These are phyloP conservation scores for Crotalus helleri DNA, from an alignment of 2,113 vertebrate species.

Conservation along the genomic window DNA sequence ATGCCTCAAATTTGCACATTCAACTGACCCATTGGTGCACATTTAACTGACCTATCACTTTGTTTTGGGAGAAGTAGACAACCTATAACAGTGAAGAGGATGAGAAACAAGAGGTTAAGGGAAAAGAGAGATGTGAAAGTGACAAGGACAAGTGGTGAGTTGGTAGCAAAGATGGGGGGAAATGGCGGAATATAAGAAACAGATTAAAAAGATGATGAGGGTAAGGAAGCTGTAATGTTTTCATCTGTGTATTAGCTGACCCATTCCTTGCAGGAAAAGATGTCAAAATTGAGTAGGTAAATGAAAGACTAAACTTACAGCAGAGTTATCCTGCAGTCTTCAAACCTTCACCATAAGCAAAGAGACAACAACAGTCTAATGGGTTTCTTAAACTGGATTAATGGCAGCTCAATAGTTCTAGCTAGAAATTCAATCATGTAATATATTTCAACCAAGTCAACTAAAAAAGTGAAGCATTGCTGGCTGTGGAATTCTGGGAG, in stretches of 20 bases:
- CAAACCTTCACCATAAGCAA: neutral
- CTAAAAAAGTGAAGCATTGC: neutral
- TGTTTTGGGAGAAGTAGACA: neutral
- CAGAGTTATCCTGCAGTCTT: neutral
- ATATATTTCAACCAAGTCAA: neutral
- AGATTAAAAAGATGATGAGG: neutral
- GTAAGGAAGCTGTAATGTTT: too few species aligned
- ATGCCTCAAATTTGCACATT: neutral
- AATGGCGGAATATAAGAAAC: neutral
- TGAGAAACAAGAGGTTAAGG: neutral
- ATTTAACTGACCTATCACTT: neutral
- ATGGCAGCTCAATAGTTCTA: neutral
- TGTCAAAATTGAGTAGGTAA: neutral
- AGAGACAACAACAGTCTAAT: neutral
- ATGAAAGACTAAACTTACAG: neutral
- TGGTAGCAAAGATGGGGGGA: neutral
- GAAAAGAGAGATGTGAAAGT: neutral
- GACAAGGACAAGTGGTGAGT: neutral
- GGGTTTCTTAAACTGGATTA: neutral
- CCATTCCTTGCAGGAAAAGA: neutral
- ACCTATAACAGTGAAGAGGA: neutral
- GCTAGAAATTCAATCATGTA: neutral
- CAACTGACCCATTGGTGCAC: neutral
- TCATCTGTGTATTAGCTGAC: neutral
- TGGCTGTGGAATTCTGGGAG: too few species aligned